phyloP scores from a whole-genome alignment of 2,113 vertebrate genomes.

The Mus spicilegus region DNA sequence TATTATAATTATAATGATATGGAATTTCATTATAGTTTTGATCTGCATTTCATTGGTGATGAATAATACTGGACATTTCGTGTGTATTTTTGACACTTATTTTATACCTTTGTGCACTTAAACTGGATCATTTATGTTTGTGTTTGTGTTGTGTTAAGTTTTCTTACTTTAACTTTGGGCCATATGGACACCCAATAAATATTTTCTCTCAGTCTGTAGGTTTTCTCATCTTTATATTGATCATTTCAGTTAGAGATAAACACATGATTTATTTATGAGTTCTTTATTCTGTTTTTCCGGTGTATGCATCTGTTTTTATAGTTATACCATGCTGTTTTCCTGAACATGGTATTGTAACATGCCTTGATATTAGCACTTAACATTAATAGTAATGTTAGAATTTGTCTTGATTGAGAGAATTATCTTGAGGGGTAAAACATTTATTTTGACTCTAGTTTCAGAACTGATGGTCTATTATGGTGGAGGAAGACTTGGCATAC shows the following conservation, averaged over 20 bases:
- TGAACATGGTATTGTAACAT: not conserved
- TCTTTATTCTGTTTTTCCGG: not conserved
- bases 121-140: not conserved
- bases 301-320: not conserved
- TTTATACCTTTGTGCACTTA: not conserved
- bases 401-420: not conserved
- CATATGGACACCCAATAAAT: not conserved
- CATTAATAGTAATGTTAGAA: not conserved
- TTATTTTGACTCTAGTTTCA: not conserved
- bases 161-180: not conserved
- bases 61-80: not conserved
- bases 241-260: not conserved
- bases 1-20: not conserved
- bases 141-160: not conserved
- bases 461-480: no score
- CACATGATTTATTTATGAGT: not conserved
- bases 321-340: not conserved
- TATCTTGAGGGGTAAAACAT: not conserved
- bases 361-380: not conserved
- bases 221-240: not conserved
- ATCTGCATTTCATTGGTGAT: not conserved
- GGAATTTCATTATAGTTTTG: not conserved
- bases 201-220: not conserved
- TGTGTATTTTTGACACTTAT: not conserved
- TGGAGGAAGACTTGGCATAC: not conserved